Base-by-base conservation (phyloP, 2,888 invertebrate genomes). In the Lingula anatina region DNA sequence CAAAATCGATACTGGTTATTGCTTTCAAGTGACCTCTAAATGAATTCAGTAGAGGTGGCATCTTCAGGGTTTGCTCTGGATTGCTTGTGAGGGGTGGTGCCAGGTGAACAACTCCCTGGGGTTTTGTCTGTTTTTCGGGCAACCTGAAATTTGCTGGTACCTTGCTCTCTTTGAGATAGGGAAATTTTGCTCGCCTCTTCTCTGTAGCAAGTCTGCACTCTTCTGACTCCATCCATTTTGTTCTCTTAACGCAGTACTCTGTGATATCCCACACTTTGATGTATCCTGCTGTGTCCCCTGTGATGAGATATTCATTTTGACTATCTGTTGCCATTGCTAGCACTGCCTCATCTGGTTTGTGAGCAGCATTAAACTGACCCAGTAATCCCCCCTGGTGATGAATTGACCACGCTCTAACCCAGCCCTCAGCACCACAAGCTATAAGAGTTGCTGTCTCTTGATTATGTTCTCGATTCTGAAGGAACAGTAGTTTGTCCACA, bases 361-460 rank as follows among this genome's bases (percentile, higher is more conserved):
- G 88, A 37, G 86, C 82, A 3, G 84, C 86, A 38, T 79, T 81
- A 75, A 89, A 90, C 25, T 85, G 81, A 28, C 82, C 83, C 49
- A 88, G 77, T 72, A 83, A 85, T 5, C 87, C 87, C 12, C 87
- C 88, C 12, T 82, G 82, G 36, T 85, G 81, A 73, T 89, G 87
- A 72, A 89, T 86, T 20, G 89, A 89, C 87, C 90, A 91, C 23
- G 86, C 82, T 78, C 90, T 87, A 5, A 78, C 80, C 50, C 82
- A 79, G 0, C 90, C 90, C 57, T 86, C 87, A 67, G 87, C 87
- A 54, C 90, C 75, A 0, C 87, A 81, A 0, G 89, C 81, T 46
- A 89, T 73, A 12, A 90, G 76, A 1, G 85, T 85, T 9, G 87
- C 90, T 36, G 81, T 77, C 5, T 78, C 68, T 28, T 79, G 78